Evolutionary conservation across 2,888 invertebrate genomes (phyloP), one percentile per base, ranked within the genome.

Genomic region (Ditula angustiorana): DNA sequence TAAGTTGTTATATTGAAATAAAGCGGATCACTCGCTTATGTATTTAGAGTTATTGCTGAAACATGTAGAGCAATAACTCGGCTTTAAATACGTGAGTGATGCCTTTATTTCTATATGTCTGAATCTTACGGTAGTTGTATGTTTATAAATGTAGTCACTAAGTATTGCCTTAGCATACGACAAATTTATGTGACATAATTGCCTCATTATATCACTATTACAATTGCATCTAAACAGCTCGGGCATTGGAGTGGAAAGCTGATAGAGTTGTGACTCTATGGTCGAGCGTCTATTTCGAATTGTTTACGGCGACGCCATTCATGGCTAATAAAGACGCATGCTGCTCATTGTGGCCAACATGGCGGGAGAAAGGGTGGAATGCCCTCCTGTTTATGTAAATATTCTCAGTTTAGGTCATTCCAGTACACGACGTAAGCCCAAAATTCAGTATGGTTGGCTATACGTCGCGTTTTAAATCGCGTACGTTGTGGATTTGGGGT

Each of bases 241-340:
- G 16, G 23, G 23, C 57, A 28, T 13, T 47, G 53, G 35, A 28
- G 64, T 52, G 63, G 52, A 62, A 61, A 62, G 30, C 58, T 33
- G 61, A 68, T 68, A 52, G 60, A 69, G 64, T 26, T 58, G 67
- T 64, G 61, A 64, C 58, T 67, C 67, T 57, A 37, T 65, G 63
- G 35, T 33, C 16, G 67, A 57, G 72, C 74, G 78, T 84, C 87
- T 86, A 87, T 88, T 88, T 86, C 76, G 81, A 87, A 86, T 83
- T 83, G 82, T 86, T 87, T 86, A 86, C 80, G 78, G 66, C 77
- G 73, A 75, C 77, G 75, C 85, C 83, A 82, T 86, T 87, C 85
- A 82, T 82, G 82, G 82, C 76, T 82, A 82, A 84, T 85, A 85
- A 82, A 85, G 83, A 79, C 77, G 77, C 76, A 72, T 67, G 71